Percentiles rank a stretch among this genome's conserved stretches.
These are phyloP conservation scores for Pseudochromis fuscus DNA, from an alignment of 2,797 vertebrate genomes.

Conservation along the genomic window DNA sequence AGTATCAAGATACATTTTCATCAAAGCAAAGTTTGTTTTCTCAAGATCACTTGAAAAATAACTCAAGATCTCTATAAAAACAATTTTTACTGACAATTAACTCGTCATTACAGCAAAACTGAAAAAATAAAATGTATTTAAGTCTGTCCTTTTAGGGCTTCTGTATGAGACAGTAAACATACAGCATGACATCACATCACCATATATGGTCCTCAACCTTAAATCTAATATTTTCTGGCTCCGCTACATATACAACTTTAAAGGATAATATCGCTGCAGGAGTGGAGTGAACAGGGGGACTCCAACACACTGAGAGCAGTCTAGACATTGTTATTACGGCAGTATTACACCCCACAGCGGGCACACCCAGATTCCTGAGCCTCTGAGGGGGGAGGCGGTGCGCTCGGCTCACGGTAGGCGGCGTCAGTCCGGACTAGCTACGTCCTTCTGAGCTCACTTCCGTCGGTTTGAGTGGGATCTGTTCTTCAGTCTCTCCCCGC, in stretches of 20 bases:
- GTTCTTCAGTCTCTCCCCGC: slow-evolving; percentile 38
- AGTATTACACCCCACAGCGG: slow-evolving; percentile 7
- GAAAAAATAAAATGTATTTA: too few relatives aligned
- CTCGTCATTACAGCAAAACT: too few relatives aligned
- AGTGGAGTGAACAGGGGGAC: not conserved
- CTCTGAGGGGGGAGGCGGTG: slow-evolving; percentile 50
- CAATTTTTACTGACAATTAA: too few relatives aligned
- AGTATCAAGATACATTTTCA: too few relatives aligned
- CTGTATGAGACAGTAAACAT: too few relatives aligned
- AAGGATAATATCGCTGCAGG: too few relatives aligned
- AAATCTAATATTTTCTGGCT: not conserved
- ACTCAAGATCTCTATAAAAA: too few relatives aligned
- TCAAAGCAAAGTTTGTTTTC: too few relatives aligned
- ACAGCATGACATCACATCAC: not conserved
- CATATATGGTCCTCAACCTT: not conserved
- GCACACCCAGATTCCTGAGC: slow-evolving; percentile 9
- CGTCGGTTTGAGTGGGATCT: slow-evolving; percentile 58
- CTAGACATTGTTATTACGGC: not conserved
- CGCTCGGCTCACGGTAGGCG: slow-evolving; percentile 57
- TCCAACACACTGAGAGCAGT: not conserved
- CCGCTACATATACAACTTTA: not conserved
- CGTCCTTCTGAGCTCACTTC: slow-evolving; percentile 80
- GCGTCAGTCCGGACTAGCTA: slow-evolving; percentile 51
- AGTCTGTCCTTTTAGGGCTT: too few relatives aligned
- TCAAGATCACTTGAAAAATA: too few relatives aligned